A percentile compares a stretch with the other conserved stretches of the same genome.
Evolutionary conservation across 2,888 invertebrate genomes (phyloP).

Genomic region (Tenthredo notha): DNA sequence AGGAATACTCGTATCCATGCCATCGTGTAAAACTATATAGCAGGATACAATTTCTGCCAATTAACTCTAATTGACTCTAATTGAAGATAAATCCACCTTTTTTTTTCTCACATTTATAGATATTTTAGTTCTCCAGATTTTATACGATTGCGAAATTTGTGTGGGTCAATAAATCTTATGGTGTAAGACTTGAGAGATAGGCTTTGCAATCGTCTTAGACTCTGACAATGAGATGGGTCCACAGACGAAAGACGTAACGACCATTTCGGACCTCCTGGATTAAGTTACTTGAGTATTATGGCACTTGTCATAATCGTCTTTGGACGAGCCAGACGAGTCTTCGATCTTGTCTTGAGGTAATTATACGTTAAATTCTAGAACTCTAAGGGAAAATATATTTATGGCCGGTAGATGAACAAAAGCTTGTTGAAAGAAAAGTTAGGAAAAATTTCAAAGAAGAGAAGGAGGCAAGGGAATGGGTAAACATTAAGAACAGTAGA

Average conservation of each 20-base stretch:
- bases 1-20: neutral
- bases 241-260: neutral
- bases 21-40: neutral
- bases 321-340: neutral
- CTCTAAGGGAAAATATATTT: neutral
- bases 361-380: neutral
- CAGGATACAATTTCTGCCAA: neutral
- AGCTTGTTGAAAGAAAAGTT: neutral
- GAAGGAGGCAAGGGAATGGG: neutral
- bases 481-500: neutral
- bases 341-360: neutral
- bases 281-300: neutral
- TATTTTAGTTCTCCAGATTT: neutral
- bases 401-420: neutral
- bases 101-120: neutral
- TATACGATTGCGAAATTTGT: neutral
- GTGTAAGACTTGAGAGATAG: neutral
- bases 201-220: neutral
- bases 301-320: neutral
- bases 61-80: slow-evolving; percentile 9
- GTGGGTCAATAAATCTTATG: neutral
- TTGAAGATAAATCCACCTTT: neutral
- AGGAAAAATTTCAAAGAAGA: neutral
- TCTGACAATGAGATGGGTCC: slow-evolving; percentile 20
- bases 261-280: slow-evolving; percentile 3